Evolutionary conservation across 1,140 invertebrate genomes (phyloP), one percentile per base, ranked within the genome.

Genomic region (Atopsyche davidsoni): DNA sequence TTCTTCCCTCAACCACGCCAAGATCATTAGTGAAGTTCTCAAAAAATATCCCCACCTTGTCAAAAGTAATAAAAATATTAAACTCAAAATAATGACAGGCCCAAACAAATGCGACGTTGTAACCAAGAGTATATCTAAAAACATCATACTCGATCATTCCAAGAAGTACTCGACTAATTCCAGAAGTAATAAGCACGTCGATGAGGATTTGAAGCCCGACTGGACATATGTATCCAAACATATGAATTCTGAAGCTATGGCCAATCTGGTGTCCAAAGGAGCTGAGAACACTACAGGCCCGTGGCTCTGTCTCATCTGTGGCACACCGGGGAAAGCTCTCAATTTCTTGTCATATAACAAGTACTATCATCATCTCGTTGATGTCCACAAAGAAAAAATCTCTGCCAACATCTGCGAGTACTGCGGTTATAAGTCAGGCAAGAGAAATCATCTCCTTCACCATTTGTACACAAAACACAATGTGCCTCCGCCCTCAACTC

Each of bases 1-100:
- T 69, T 73, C 65, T 4, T 80, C 79, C 51, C 65, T 83, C 9
- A 83, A 86, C 67, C 87, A 90, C 67, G 86, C 86, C 7, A 90
- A 88, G 73, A 89, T 92, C 32, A 89, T 92, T 39, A 80, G 83
- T 43, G 87, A 90, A 72, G 85, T 90, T 1, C 64, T 91, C 23
- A 90, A 90, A 56, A 90, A 90, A 63, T 91, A 89, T 75, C 88
- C 89, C 4, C 85, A 91, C 64, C 73, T 92, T 28, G 82, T 90
- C 0, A 87, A 89, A 63, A 84, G 85, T 55, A 89, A 87, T 57
- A 90, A 89, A 66, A 91, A 89, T 63, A 90, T 92, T 23, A 83
- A 86, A 63, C 65, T 92, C 23, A 91, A 90, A 69, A 90, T 92
- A 46, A 79, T 89, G 64, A 48, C 57, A 2, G 44, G 69, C 77